Conservation (phyloP, 2,113 vertebrate species). For the Gallinago undulata region DNA sequence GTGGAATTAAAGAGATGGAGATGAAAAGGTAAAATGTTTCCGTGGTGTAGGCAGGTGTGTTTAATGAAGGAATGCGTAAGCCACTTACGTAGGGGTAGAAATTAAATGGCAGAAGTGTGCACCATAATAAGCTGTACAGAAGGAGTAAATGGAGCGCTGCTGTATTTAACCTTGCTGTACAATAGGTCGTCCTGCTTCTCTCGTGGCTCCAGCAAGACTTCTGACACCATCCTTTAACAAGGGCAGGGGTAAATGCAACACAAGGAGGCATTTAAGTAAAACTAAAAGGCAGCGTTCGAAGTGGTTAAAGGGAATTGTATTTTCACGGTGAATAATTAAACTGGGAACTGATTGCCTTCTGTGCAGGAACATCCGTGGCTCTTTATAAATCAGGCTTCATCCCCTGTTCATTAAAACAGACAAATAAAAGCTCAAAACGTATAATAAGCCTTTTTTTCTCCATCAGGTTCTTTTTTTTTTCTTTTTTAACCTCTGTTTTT, state of each 20-base stretch:
- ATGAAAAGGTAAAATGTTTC: background rate
- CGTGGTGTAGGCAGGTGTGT: background rate
- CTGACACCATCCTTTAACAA: background rate
- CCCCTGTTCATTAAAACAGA: background rate
- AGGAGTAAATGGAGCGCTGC: background rate
- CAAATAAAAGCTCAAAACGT: background rate
- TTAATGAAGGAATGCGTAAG: slow-evolving; percentile 18
- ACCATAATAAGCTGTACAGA: background rate
- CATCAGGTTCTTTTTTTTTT: background rate
- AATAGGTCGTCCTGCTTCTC: background rate
- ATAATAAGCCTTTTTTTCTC: background rate
- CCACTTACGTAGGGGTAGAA: background rate
- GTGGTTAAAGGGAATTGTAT: slow-evolving; percentile 20
- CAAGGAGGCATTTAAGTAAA: background rate
- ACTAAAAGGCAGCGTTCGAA: background rate
- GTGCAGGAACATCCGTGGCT: background rate
- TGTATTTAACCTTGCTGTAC: background rate
- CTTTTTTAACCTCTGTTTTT: background rate
- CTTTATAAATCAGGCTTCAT: background rate
- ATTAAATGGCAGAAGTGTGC: background rate
- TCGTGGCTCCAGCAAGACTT: background rate
- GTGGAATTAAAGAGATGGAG: background rate
- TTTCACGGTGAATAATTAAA: slow-evolving; percentile 45
- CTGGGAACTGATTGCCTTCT: slow-evolving; percentile 21
- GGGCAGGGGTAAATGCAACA: background rate